Evolutionary conservation across 2,888 invertebrate species (phyloP).

Genomic region (Pollenia labialis): DNA sequence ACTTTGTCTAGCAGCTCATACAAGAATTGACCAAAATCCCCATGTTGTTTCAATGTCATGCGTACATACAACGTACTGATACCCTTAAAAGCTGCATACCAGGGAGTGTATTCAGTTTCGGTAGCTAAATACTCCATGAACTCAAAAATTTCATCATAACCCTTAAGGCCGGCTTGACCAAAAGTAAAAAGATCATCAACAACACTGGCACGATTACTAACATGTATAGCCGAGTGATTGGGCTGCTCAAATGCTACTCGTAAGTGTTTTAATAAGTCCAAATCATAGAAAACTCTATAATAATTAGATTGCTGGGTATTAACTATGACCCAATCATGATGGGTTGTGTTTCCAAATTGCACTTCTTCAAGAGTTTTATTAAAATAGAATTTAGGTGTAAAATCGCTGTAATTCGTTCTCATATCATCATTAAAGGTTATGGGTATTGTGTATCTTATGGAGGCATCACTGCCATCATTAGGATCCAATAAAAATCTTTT

Average conservation of each 20-base stretch:
- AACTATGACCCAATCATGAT: slow-evolving; percentile 80
- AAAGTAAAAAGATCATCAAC: slow-evolving; percentile 90
- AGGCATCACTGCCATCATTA: slow-evolving; percentile 74
- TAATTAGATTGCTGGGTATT: slow-evolving; percentile 81
- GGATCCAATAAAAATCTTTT: slow-evolving; percentile 77
- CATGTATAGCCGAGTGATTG: slow-evolving; percentile 77
- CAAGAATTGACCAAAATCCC: slow-evolving; percentile 82
- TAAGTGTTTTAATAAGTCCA: too few relatives aligned
- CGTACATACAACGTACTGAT: slow-evolving; percentile 74
- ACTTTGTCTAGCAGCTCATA: slow-evolving; percentile 84
- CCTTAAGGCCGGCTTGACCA: slow-evolving; percentile 86
- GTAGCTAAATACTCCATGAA: slow-evolving; percentile 88
- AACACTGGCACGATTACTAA: slow-evolving; percentile 89
- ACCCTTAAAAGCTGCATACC: slow-evolving; percentile 87
- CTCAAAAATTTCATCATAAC: slow-evolving; percentile 85
- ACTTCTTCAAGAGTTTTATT: slow-evolving; percentile 62
- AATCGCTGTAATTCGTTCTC: slow-evolving; percentile 75
- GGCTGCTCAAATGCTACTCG: slow-evolving; percentile 71
- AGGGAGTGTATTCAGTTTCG: slow-evolving; percentile 90
- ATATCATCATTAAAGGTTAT: slow-evolving; percentile 77
- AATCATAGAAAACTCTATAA: slow-evolving; percentile 89
- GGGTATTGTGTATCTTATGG: slow-evolving; percentile 79
- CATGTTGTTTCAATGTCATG: slow-evolving; percentile 75
- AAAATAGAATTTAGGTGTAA: slow-evolving; percentile 76
- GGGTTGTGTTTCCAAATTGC: slow-evolving; percentile 50